Percentiles rank a stretch among this genome's conserved stretches.
These are phyloP conservation scores for Syrmaticus mikado DNA, from an alignment of 2,113 vertebrate genomes.

Conservation along the genomic window DNA sequence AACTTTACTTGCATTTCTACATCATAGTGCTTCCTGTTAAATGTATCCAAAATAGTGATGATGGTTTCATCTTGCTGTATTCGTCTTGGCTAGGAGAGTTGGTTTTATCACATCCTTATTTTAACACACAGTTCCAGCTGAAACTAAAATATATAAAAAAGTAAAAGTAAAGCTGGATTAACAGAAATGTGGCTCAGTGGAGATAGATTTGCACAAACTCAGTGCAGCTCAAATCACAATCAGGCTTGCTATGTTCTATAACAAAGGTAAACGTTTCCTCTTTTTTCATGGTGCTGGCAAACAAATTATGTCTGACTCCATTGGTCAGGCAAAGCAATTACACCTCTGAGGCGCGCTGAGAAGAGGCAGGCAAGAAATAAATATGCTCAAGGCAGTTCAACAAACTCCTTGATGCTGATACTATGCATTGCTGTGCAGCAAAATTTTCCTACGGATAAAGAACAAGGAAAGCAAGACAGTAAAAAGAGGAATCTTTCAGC, in stretches of 20 bases:
- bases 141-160: no score
- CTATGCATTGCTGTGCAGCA: not conserved
- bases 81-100: not conserved
- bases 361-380: not conserved
- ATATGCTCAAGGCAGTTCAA: not conserved
- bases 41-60: not conserved
- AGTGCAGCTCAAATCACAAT: not conserved
- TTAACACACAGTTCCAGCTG: not conserved
- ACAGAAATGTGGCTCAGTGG: not conserved
- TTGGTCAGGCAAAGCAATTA: not conserved
- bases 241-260: not conserved
- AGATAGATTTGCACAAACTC: not conserved
- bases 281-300: not conserved
- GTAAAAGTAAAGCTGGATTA: not conserved
- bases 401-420: not conserved
- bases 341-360: not conserved
- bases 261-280: not conserved
- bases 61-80: not conserved
- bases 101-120: not conserved
- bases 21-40: not conserved
- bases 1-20: not conserved
- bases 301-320: not conserved
- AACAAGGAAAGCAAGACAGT: not conserved
- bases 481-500: not conserved
- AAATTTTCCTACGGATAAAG: not conserved